A percentile compares a stretch with the other conserved stretches of the same genome.
These are phyloP conservation scores for Gambelia wislizenii DNA, from an alignment of 2,797 vertebrate genomes.

Conservation along the genomic window DNA sequence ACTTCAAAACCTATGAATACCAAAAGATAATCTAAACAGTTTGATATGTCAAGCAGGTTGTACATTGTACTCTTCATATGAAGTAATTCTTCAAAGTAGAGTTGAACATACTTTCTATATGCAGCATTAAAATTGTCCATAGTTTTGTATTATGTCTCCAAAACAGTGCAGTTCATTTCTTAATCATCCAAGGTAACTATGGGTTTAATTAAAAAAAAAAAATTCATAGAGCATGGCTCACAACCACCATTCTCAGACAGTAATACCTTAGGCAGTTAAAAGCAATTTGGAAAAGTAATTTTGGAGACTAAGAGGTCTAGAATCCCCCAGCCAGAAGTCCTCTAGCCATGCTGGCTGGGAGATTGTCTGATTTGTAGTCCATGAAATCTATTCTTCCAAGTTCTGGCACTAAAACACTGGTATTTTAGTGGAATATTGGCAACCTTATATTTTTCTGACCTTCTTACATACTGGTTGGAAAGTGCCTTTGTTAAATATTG, in stretches of 20 bases:
- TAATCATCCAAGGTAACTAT: neutral
- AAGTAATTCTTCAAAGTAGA: neutral
- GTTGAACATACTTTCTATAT: slow-evolving; percentile 32
- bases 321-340: too few relatives aligned
- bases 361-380: too few relatives aligned
- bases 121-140: slow-evolving; percentile 53
- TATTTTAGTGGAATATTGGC: slow-evolving; percentile 26
- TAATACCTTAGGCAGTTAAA: neutral
- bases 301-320: too few relatives aligned
- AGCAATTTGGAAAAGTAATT: too few relatives aligned
- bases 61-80: slow-evolving; percentile 28
- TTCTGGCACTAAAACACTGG: neutral
- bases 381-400: neutral
- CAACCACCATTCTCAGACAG: neutral
- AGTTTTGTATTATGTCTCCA: slow-evolving; percentile 30
- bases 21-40: slow-evolving; percentile 55
- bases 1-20: slow-evolving; percentile 52
- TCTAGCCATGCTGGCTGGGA: too few relatives aligned
- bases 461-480: neutral
- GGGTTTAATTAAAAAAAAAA: too few relatives aligned
- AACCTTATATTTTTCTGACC: neutral
- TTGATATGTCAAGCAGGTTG: slow-evolving; percentile 51
- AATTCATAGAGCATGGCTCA: neutral
- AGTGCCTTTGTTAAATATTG: too few relatives aligned
- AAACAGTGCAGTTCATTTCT: slow-evolving; percentile 45